Evolutionary conservation across 1,140 invertebrate species (phyloP).

Genomic region (Drosophila pectinifera): DNA sequence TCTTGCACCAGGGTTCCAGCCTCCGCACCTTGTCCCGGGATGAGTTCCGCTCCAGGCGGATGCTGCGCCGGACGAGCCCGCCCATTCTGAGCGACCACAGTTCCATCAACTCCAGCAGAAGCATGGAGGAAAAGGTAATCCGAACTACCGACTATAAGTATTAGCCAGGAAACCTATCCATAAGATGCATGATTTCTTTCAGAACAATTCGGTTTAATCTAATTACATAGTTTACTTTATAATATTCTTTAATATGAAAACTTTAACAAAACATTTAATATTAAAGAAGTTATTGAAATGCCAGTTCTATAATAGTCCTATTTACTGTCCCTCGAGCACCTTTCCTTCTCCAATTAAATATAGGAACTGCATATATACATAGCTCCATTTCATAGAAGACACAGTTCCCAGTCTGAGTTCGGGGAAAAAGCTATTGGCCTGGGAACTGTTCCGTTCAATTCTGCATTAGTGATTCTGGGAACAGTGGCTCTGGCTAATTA

Average conservation of each 20-base stretch:
- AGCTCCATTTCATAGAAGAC: neutral
- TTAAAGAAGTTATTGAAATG: neutral
- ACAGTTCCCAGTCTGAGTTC: neutral
- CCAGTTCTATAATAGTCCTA: neutral
- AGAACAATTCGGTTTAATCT: neutral
- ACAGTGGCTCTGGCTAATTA: conserved; percentile 1
- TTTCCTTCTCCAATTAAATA: neutral
- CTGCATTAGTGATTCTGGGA: conserved; percentile 3
- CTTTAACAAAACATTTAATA: neutral
- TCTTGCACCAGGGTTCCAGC: conserved; percentile 64
- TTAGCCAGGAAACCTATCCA: neutral
- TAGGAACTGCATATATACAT: neutral
- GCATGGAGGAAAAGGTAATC: conserved; percentile 15
- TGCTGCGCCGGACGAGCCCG: conserved; percentile 23
- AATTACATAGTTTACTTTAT: neutral
- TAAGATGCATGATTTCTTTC: too few relatives aligned
- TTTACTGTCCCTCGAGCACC: neutral
- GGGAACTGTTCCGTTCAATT: neutral
- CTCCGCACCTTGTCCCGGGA: conserved; percentile 85
- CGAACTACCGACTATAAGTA: conserved; percentile 9
- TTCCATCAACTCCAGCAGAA: too few relatives aligned
- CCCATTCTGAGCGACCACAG: neutral
- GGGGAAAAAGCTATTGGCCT: neutral
- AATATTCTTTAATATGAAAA: neutral
- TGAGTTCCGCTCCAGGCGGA: conserved; percentile 85